Evolutionary conservation across 2,888 invertebrate genomes (phyloP).

Genomic region (Acrocera orbiculus): DNA sequence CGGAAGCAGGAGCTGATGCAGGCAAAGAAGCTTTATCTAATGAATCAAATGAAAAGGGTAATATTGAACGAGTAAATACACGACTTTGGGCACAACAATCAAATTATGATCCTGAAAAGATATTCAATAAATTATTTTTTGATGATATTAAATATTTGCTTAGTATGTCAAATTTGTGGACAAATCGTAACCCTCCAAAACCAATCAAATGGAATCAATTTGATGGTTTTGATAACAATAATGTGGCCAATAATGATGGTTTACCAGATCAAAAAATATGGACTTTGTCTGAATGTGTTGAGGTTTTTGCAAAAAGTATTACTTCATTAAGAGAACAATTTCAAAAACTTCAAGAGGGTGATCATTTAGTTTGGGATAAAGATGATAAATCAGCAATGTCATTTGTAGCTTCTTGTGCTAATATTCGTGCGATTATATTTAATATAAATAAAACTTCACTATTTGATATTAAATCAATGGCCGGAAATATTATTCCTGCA

Average conservation of each 20-base stretch:
- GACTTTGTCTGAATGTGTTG: conserved; percentile 57
- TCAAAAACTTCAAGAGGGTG: conserved; percentile 36
- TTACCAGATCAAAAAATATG: conserved; percentile 61
- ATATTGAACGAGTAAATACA: conserved; percentile 51
- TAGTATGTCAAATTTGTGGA: conserved; percentile 92
- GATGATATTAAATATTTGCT: conserved; percentile 91
- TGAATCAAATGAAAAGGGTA: conserved; percentile 26
- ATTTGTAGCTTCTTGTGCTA: conserved; percentile 91
- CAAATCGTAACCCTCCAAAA: conserved; percentile 66
- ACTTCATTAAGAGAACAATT: conserved; percentile 42
- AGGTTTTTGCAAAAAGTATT: conserved; percentile 52
- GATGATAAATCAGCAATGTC: conserved; percentile 87
- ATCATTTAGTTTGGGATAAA: conserved; percentile 90
- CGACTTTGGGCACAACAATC: conserved; percentile 73
- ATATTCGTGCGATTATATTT: conserved; percentile 81
- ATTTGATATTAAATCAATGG: conserved; percentile 97
- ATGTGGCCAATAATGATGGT: conserved; percentile 33
- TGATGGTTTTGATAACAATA: conserved; percentile 34
- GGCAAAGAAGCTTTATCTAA: conserved; percentile 39
- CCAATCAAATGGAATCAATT: conserved; percentile 57
- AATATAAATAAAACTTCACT: conserved; percentile 70
- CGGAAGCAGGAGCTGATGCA: conserved; percentile 64
- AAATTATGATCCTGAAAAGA: conserved; percentile 63
- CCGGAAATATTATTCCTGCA: conserved; percentile 98
- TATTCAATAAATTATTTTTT: conserved; percentile 84